These are phyloP conservation scores for Bombus confusus DNA, from an alignment of 1,140 invertebrate species.

Conservation along the genomic window DNA sequence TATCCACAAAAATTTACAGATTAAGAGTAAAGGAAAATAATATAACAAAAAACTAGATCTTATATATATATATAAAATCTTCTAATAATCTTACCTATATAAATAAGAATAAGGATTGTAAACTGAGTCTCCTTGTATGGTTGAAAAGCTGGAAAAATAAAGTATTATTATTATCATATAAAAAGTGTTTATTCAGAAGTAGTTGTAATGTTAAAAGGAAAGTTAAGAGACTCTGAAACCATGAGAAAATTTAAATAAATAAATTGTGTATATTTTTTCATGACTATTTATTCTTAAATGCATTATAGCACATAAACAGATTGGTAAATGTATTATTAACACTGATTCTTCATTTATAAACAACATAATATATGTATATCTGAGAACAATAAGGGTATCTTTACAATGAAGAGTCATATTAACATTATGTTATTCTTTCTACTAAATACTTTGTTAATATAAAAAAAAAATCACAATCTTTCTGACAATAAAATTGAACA, in stretches of 20 bases:
- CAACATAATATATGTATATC: neutral
- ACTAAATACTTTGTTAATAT: neutral
- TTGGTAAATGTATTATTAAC: neutral
- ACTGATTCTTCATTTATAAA: slow-evolving; percentile 12
- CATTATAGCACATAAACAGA: neutral
- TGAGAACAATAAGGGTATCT: slow-evolving; percentile 44
- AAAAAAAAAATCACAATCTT: neutral
- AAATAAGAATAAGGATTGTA: no score
- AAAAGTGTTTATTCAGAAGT: neutral
- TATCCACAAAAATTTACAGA: neutral
- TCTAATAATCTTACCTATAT: no score
- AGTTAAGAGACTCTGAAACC: no score
- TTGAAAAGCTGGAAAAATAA: no score
- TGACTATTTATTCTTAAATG: neutral
- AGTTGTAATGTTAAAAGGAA: no score
- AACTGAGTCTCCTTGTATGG: no score
- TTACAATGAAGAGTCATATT: neutral
- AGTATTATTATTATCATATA: neutral
- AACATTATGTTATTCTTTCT: neutral
- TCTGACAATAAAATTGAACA: neutral
- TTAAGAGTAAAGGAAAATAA: neutral
- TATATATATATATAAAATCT: no score
- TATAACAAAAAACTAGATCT: neutral
- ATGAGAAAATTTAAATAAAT: neutral
- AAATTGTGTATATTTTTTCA: neutral